Evolutionary conservation across 2,888 invertebrate species (phyloP), one percentile per base, ranked within the genome.

Genomic region (Chesias legatella): DNA sequence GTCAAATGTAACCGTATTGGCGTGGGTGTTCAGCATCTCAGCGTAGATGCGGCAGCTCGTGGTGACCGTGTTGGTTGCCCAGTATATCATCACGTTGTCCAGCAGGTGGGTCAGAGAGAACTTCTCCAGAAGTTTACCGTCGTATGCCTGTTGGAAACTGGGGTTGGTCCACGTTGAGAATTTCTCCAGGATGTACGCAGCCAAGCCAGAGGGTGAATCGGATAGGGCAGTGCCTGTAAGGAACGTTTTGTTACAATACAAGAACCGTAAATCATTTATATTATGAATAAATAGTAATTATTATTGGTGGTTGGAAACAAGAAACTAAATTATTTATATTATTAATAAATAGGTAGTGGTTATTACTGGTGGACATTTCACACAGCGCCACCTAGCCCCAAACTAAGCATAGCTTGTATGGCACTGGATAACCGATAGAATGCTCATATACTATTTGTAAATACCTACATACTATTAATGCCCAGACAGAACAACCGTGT

Each of bases 161-260:
- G 57, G 92, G 74, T 83, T 94, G 72, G 82, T 95, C 93, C 79
- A 94, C 4, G 61, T 92, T 63, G 89, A 91, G 79, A 96, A 97
- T 72, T 97, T 98, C 63, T 98, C 97, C 7, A 98, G 75, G 35
- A 98, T 94, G 63, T 97, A 98, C 0, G 95, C 95, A 0, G 96
- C 96, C 42, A 98, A 77, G 0, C 96, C 97, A 0, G 93, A 90
- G 0, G 98, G 98, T 0, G 95, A 94, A 60, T 95, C 94, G 1
- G 90, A 85, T 28, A 97, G 70, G 0, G 89, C 94, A 3, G 90
- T 82, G 10, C 95, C 94, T 93, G 57, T 1, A 21, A 35, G 39
- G 36, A 13, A 10, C 22, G 13, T 22, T 7, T 3, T 6, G 21
- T 17, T 17, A 17, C 3, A 17, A 17, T 5, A 17, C n/a, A n/a